These are phyloP conservation scores for Enteromius unitaeniatus DNA, from an alignment of 2,797 vertebrate species.

Conservation along the genomic window DNA sequence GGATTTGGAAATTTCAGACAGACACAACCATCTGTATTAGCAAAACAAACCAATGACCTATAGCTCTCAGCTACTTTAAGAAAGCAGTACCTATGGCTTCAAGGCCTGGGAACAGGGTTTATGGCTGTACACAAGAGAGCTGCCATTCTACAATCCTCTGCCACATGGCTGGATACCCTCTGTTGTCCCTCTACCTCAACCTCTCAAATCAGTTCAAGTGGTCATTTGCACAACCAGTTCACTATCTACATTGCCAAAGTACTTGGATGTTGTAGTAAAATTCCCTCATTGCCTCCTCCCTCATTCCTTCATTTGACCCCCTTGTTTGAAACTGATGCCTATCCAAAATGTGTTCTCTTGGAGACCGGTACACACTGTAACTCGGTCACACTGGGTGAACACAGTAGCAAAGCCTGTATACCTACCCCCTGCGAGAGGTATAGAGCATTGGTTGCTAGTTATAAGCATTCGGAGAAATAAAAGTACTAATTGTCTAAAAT, in stretches of 20 bases:
- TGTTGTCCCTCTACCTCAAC: conserved; percentile 78
- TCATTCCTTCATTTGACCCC: conserved; percentile 12
- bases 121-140: conserved; percentile 55
- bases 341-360: conserved; percentile 69
- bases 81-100: conserved; percentile 68
- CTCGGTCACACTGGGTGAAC: conserved; percentile 66
- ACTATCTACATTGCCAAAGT: conserved; percentile 75
- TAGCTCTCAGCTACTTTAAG: conserved; percentile 34
- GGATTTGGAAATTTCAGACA: conserved; percentile 39
- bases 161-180: conserved; percentile 69
- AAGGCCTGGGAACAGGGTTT: conserved; percentile 66
- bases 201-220: conserved; percentile 70
- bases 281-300: neutral
- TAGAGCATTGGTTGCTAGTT: conserved; percentile 27
- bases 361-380: conserved; percentile 91
- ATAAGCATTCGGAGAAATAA: conserved; percentile 56
- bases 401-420: conserved; percentile 49
- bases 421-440: neutral
- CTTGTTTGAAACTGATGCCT: conserved; percentile 53
- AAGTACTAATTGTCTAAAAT: neutral
- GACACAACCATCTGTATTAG: conserved; percentile 50
- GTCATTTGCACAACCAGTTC: conserved; percentile 76
- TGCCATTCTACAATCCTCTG: conserved; percentile 72
- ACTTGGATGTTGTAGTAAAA: conserved; percentile 17
- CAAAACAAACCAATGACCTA: conserved; percentile 57